Percentiles rank a stretch among this genome's conserved stretches.
phyloP scores from a whole-genome alignment of 2,113 vertebrate genomes.

The crab-eating macaque (Macaca fascicularis) region DNA sequence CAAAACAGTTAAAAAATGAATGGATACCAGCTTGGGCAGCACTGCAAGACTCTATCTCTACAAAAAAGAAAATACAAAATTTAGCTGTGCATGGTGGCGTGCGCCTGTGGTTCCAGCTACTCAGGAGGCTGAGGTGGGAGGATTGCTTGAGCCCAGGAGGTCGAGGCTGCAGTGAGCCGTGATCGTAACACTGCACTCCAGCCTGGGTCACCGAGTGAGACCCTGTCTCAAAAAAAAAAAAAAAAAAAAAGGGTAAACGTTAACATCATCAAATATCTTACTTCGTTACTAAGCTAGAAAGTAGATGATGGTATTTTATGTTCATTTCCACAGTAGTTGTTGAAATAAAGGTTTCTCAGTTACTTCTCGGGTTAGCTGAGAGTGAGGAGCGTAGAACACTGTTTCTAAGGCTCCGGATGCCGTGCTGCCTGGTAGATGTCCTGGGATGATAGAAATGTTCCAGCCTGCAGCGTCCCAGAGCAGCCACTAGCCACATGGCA shows the following conservation, averaged over 20 bases:
- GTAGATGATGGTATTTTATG: not conserved
- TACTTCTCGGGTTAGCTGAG: not conserved
- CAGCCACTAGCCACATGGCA: not conserved
- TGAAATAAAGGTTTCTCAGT: not conserved
- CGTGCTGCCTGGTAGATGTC: accelerated
- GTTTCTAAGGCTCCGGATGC: not conserved
- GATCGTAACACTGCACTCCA: too few relatives aligned
- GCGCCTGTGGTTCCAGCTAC: too few relatives aligned
- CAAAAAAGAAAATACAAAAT: too few relatives aligned
- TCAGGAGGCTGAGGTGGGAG: too few relatives aligned
- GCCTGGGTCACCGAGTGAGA: too few relatives aligned
- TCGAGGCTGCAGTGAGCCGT: too few relatives aligned
- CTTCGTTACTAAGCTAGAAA: not conserved
- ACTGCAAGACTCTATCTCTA: too few relatives aligned
- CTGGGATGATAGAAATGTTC: not conserved
- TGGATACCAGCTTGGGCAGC: too few relatives aligned
- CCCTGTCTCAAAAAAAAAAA: too few relatives aligned
- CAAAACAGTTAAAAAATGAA: not conserved
- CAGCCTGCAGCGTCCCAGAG: accelerated
- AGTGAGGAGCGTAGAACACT: not conserved
- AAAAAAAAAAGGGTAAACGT: not conserved
- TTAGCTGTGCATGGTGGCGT: too few relatives aligned
- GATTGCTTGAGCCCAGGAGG: too few relatives aligned
- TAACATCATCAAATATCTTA: not conserved
- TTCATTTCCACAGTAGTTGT: not conserved